Conservation (phyloP, 2,113 vertebrate species). For the Poeciliopsis prolifica region DNA sequence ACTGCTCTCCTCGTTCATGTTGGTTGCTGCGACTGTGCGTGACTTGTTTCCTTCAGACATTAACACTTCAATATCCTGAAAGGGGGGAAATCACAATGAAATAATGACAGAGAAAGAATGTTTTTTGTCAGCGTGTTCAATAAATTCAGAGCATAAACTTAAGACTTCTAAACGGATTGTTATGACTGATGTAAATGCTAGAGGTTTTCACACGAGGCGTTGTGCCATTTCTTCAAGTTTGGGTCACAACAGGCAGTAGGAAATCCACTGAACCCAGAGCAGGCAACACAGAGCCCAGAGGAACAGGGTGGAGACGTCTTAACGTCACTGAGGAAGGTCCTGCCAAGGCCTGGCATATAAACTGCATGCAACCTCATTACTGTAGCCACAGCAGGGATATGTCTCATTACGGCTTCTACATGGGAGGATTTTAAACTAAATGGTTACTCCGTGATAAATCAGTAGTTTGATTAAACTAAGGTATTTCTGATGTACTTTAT, state of each 20-base stretch:
- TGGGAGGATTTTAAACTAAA: slow-evolving; percentile 21
- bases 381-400: slow-evolving; percentile 44
- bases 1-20: slow-evolving; percentile 91
- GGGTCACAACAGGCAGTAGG: slow-evolving; percentile 36
- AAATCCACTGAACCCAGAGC: slow-evolving; percentile 49
- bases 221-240: slow-evolving; percentile 28
- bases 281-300: slow-evolving; percentile 38
- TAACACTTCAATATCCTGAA: slow-evolving; percentile 82
- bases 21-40: slow-evolving; percentile 92
- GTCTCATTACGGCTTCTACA: slow-evolving; percentile 34
- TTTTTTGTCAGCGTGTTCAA: neutral
- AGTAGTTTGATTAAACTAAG: neutral
- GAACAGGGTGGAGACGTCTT: slow-evolving; percentile 70
- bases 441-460: slow-evolving; percentile 24
- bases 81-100: slow-evolving; percentile 32
- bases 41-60: slow-evolving; percentile 95
- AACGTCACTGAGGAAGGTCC: slow-evolving; percentile 62
- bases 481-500: neutral
- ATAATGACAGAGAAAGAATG: neutral
- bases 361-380: slow-evolving; percentile 41
- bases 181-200: slow-evolving; percentile 8
- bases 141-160: neutral
- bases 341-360: slow-evolving; percentile 61
- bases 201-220: slow-evolving; percentile 6
- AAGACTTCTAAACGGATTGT: slow-evolving; percentile 12